Base-by-base conservation (phyloP, 2,888 invertebrate species). In the Tridacna crocea region DNA sequence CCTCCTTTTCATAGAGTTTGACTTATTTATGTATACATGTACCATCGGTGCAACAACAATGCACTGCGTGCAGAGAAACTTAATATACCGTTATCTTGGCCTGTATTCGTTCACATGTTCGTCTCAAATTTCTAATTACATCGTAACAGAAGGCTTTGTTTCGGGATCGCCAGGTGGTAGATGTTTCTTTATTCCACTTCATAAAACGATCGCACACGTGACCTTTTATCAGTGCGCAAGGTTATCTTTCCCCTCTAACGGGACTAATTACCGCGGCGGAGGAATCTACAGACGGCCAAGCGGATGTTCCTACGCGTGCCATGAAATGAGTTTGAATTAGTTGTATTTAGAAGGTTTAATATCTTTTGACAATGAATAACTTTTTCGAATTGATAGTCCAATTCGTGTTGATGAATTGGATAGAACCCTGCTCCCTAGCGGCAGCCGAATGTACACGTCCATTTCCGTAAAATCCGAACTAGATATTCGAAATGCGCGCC, bases 301-400 rank as follows among this genome's bases (percentile, higher is more conserved):
- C 84, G 82, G 82, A 84, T 73, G 84, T 82, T 68, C 63, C 48
- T 58, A 63, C 84, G 75, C 87, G 87, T 87, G 87, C 72, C 79
- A 68, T 72, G 80, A 73, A 84, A 84, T 77, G 82, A 78, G 84
- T 87, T 84, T 80, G 84, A 84, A 87, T 87, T 81, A 80, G 80
- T 75, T 79, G 76, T 87, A 82, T 87, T 87, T 87, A 84, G 83
- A 75, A 83, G 77, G 66, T 77, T 83, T 86, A 86, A 86, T 86
- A 86, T 86, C 82, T 82, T 81, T 82, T 86, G 83, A 83, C 83
- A 83, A 83, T 86, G 86, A 86, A 86, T 86, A 83, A 77, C 79
- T 76, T 79, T 58, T 68, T 79, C 19, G 79, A 80, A 82, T 83
- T 86, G 83, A 83, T 80, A 79, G 72, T 70, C 73, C 58, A 75